Base-by-base conservation (phyloP, 2,888 invertebrate species). In the Dascillus cervinus region DNA sequence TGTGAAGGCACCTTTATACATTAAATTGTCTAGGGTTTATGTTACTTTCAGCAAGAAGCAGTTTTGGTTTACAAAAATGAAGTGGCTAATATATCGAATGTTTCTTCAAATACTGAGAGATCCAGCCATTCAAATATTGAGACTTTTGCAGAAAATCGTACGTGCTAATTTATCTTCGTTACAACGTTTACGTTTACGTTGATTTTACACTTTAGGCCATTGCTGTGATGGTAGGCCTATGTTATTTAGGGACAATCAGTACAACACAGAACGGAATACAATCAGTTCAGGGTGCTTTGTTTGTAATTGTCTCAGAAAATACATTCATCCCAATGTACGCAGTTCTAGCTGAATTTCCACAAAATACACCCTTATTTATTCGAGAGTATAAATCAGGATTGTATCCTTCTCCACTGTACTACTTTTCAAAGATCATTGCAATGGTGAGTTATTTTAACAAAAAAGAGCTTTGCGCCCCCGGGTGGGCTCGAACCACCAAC, bases 401-500 rank as follows among this genome's bases (percentile, higher is more conserved):
- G 44, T 94, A 91, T 54, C 70, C 82, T 1, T 76, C 85, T 0
- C 77, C 79, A 9, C 71, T 82, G 3, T 94, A 91, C 57, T 94
- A 90, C 49, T 44, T 83, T 0, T 78, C 89, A 0, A 82, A 84
- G 59, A 76, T 87, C 56, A 58, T 85, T 35, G 80, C 89, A 2
- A 67, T 89, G 77, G 91, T 92, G 62, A 72, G 71, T 6, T 17
- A 17, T 17, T 17, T 6, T 6, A 17, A 17, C 17, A 17, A 17
- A 17, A 17, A 17, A 17, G 4, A 17, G 8, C 8, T n/a, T n/a
- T n/a, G n/a, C 17, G 17, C 17, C 85, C 85, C 86, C 85, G 85
- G 87, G 87, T 87, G 87, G 88, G 80, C 85, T 89, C 81, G 89
- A 89, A 89, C 89, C 88, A 88, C 87, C 88, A 88, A 88, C 89